Conservation (phyloP, 2,888 invertebrate species). For the Pomacea canaliculata region DNA sequence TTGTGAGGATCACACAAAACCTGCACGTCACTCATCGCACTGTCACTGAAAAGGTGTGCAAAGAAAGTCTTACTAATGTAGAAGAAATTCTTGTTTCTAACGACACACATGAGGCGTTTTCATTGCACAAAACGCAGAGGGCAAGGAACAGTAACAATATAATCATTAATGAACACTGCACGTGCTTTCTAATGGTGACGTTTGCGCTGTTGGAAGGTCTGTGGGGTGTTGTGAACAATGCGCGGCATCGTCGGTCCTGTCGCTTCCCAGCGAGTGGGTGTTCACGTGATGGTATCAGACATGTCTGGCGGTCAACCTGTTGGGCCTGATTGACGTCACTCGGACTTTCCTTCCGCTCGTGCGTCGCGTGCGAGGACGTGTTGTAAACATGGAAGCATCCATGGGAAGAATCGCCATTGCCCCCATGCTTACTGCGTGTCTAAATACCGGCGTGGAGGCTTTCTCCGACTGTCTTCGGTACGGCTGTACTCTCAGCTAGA, state of each 20-base stretch:
- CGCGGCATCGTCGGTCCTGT: conserved; percentile 49
- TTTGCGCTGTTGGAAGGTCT: conserved; percentile 40
- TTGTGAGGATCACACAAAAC: too few relatives aligned
- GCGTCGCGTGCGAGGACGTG: conserved; percentile 47
- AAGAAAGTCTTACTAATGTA: too few relatives aligned
- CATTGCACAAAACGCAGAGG: too few relatives aligned
- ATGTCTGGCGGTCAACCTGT: conserved; percentile 58
- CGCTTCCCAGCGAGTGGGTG: conserved; percentile 64
- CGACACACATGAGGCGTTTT: too few relatives aligned
- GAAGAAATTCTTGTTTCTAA: too few relatives aligned
- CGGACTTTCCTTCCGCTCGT: conserved; percentile 53
- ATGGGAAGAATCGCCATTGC: conserved; percentile 45
- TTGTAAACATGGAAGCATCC: conserved; percentile 57
- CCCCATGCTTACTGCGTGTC: conserved; percentile 50
- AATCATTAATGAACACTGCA: too few relatives aligned
- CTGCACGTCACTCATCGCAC: too few relatives aligned
- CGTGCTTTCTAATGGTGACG: too few relatives aligned
- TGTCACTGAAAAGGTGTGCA: too few relatives aligned
- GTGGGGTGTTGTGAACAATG: conserved; percentile 63
- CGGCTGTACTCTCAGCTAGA: too few relatives aligned
- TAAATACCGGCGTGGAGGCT: conserved; percentile 55
- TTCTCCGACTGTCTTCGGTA: conserved; percentile 58
- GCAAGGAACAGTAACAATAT: too few relatives aligned
- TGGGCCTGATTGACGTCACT: conserved; percentile 63
- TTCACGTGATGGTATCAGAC: conserved; percentile 55